Conservation (phyloP, 2,113 vertebrate genomes). For the Nasalis larvatus region DNA sequence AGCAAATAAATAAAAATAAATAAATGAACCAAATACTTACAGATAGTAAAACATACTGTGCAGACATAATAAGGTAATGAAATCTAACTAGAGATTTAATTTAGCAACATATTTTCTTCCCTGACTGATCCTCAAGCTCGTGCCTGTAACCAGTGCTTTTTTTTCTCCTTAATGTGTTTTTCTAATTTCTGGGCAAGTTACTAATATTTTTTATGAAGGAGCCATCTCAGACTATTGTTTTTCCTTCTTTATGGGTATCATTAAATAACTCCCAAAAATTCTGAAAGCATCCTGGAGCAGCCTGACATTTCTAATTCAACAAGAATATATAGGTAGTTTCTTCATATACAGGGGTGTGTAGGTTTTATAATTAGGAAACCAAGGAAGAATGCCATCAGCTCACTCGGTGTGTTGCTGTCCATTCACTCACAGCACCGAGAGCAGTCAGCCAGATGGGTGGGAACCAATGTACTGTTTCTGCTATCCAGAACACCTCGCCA, state of each 20-base stretch:
- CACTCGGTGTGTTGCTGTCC: not conserved
- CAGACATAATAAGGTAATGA: not conserved
- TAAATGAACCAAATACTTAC: conserved; percentile 30
- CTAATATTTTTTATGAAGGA: not conserved
- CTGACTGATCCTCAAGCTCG: not conserved
- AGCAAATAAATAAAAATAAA: conserved; percentile 48
- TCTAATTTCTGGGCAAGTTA: conserved; percentile 1
- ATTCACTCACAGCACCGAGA: not conserved
- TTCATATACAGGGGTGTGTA: not conserved
- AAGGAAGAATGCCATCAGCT: not conserved
- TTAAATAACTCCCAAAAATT: not conserved
- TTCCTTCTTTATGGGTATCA: not conserved
- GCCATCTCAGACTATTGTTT: conserved; percentile 5
- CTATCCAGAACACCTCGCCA: not conserved
- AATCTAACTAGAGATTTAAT: conserved; percentile 33
- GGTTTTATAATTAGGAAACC: not conserved
- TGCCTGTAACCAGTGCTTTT: not conserved
- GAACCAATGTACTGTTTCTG: not conserved
- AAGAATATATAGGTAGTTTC: not conserved
- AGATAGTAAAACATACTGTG: not conserved
- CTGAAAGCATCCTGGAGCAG: not conserved
- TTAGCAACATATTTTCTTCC: not conserved
- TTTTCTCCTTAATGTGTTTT: not conserved
- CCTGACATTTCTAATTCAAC: not conserved
- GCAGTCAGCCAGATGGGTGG: not conserved